Base-by-base conservation (phyloP, 2,113 vertebrate genomes). In the Hippocampus abdominalis region DNA sequence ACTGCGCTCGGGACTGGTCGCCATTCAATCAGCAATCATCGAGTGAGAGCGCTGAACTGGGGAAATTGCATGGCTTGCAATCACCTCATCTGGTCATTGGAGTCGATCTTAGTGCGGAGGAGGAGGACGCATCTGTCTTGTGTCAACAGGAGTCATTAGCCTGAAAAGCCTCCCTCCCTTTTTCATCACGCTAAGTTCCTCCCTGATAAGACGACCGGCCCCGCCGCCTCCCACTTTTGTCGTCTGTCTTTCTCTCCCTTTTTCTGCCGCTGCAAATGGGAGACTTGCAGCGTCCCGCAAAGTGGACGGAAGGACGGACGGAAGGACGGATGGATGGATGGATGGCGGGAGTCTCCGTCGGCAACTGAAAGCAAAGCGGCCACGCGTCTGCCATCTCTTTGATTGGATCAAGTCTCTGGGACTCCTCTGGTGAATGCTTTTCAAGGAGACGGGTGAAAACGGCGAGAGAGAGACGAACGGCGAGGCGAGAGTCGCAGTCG, bases 181-280 rank as follows among this genome's bases (percentile, higher is more conserved):
- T 85, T 62, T 79, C 84, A 84, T 89, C 87, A 81, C 75, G 69
- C 18, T 86, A 86, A 90, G 85, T 91, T 86, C 81, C 80, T 84
- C 66, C 66, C 79, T 44, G 76, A 74, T 74, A 78, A 79, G 65
- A 64, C 36, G 53, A 71, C 77, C 66, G 71, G 75, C 73, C 75
- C 66, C 76, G n/a, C 79, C 80, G 79, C 81, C 88, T 36, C 78
- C 86, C 80, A 76, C 79, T 80, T 54, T 23, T n/a, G 49, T 53
- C 27, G 15, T 73, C 76, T 74, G 71, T 72, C 64, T 75, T 70
- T 65, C 73, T 54, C 21, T 53, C 78, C 68, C 69, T 74, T 66
- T 56, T 66, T 80, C 56, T 73, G 46, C 51, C 64, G 69, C 71
- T 77, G 69, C 83, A 73, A 79, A 79, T 74, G 81, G 76, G 75